phyloP scores from a whole-genome alignment of 2,888 invertebrate species.

The Sarcophaga rosellei region DNA sequence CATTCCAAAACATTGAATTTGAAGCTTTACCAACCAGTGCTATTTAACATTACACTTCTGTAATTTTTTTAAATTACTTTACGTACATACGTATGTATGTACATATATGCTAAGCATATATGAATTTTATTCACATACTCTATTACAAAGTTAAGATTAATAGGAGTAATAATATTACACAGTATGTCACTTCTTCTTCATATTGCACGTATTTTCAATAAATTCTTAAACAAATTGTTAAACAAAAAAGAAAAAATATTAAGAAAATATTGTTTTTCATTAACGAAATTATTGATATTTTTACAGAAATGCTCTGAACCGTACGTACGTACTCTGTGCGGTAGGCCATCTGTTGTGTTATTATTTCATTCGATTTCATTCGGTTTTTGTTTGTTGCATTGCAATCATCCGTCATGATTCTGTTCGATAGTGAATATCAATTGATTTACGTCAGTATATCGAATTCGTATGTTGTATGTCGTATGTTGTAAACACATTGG shows the following conservation, averaged over 20 bases:
- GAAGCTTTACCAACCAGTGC: background rate
- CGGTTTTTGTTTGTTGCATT: background rate
- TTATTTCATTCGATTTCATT: conserved; percentile 8
- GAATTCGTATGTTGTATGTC: too few relatives aligned
- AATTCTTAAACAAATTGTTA: conserved; percentile 13
- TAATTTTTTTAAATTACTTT: background rate
- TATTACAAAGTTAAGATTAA: conserved; percentile 37
- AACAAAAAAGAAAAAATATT: background rate
- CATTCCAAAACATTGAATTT: too few relatives aligned
- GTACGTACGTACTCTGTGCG: background rate
- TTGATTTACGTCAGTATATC: background rate
- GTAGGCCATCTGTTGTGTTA: conserved; percentile 35
- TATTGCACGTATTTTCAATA: conserved; percentile 40
- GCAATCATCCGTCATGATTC: background rate
- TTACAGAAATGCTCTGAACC: background rate
- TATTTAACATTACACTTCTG: background rate
- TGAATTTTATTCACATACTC: background rate
- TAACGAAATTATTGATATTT: conserved; percentile 39
- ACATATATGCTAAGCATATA: too few relatives aligned
- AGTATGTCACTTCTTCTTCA: conserved; percentile 33
- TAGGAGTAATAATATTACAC: conserved; percentile 26
- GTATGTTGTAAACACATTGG: background rate
- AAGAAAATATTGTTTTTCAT: conserved; percentile 22
- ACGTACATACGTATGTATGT: background rate
- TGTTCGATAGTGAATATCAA: background rate